Evolutionary conservation across 1,140 invertebrate genomes (phyloP), one percentile per base, ranked within the genome.

Genomic region (Rhagoletis pomonella): DNA sequence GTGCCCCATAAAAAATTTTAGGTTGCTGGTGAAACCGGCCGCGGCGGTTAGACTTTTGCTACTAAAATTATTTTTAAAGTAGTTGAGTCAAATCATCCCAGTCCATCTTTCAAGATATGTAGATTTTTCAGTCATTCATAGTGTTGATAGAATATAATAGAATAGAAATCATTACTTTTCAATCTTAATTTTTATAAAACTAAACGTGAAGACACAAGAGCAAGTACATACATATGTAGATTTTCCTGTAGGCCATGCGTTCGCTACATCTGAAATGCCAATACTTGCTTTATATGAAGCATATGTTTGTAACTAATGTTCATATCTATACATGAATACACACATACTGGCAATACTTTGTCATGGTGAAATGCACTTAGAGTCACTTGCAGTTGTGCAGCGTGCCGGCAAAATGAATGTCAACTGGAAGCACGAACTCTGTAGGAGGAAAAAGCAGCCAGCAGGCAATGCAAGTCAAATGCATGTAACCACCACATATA

Each of bases 361-460:
- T 81, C 73, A 81, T 55, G 47, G 47, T 9, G 73, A 81, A 81
- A 50, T 81, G 73, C 47, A 81, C 73, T 81, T 81, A 81, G n/a
- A 81, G 73, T 81, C 73, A 81, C 47, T 50, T 55, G 47, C 73
- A 81, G 73, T 81, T 81, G 47, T 55, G 44, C n/a, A 55, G 55
- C 47, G 44, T 81, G 73, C 47, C 47, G 73, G 73, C 73, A 81
- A 81, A 81, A 81, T 81, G 73, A 81, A 81, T 81, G 73, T 81
- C 73, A 81, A 81, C 17, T 42, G 73, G 47, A 44, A 81, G 73
- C 73, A 50, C 42, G 47, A 81, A 81, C 47, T 81, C n/a, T 55
- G 47, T 39, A n/a, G 47, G 73, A 10, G 55, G 73, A 81, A 58
- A 81, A 55, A 47, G 55, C 47, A 55, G n/a, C 47, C 73, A 81